These are phyloP conservation scores for Macrophya annulata DNA, from an alignment of 2,888 invertebrate species.

Conservation along the genomic window DNA sequence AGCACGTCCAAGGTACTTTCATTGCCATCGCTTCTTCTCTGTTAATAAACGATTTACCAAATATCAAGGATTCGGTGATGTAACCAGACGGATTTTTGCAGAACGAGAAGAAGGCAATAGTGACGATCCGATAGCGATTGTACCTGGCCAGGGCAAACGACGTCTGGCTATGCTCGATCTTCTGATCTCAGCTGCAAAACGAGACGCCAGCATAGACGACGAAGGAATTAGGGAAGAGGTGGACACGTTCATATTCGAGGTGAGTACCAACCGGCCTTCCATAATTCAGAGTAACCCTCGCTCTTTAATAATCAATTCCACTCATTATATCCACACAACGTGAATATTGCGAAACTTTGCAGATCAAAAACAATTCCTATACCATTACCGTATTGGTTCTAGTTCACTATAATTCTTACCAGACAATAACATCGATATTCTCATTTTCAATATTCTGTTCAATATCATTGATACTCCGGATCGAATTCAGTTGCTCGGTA, in stretches of 20 bases:
- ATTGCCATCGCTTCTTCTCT: not conserved
- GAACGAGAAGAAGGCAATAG: not conserved
- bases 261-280: constrained; percentile 45
- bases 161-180: constrained; percentile 73
- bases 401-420: no score
- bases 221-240: constrained; percentile 74
- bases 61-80: not conserved
- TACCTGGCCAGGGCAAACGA: constrained; percentile 43
- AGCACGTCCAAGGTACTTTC: not conserved
- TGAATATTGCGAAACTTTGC: no score
- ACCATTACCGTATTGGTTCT: no score
- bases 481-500: no score
- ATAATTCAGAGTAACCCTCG: not conserved
- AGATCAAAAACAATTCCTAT: no score
- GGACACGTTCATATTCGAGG: constrained; percentile 73
- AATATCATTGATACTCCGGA: no score
- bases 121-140: not conserved
- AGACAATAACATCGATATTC: no score
- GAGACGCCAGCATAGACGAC: constrained; percentile 67
- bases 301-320: not conserved
- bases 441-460: no score
- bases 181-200: constrained; percentile 68
- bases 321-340: no score
- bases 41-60: not conserved
- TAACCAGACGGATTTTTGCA: not conserved